These are phyloP conservation scores for Dasypogon diadema DNA, from an alignment of 2,888 invertebrate species.

Conservation along the genomic window DNA sequence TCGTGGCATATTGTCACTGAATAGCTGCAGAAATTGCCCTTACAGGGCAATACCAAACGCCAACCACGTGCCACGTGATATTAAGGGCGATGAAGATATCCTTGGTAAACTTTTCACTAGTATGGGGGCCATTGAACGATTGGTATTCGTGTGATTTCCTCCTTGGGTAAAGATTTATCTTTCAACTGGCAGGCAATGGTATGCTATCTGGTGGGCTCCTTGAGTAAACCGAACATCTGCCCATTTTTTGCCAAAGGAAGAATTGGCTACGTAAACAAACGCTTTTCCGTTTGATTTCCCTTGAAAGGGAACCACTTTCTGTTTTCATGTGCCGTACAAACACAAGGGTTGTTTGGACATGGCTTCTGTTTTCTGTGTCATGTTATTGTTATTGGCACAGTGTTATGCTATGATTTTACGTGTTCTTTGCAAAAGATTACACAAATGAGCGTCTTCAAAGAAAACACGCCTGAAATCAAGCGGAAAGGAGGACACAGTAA, in stretches of 20 bases:
- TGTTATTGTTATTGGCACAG: slow-evolving; percentile 6
- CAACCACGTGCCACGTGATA: slow-evolving; percentile 38
- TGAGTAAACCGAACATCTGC: slow-evolving; percentile 41
- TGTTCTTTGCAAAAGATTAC: slow-evolving; percentile 17
- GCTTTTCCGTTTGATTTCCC: slow-evolving; percentile 47
- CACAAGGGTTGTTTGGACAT: not conserved
- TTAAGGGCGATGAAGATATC: slow-evolving; percentile 11
- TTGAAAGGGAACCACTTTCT: slow-evolving; percentile 31
- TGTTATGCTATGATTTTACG: slow-evolving; percentile 16
- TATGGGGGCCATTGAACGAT: not conserved
- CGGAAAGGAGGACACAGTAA: no score
- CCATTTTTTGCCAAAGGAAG: slow-evolving; percentile 31
- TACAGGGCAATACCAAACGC: not conserved
- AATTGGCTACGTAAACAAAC: slow-evolving; percentile 43
- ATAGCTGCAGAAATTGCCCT: not conserved
- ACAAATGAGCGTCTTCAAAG: slow-evolving; percentile 30
- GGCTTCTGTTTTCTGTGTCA: slow-evolving; percentile 19
- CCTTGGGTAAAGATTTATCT: slow-evolving; percentile 15
- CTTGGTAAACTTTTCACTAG: not conserved
- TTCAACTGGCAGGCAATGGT: not conserved
- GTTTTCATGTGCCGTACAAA: slow-evolving; percentile 6
- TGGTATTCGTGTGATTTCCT: slow-evolving; percentile 11
- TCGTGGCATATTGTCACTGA: slow-evolving; percentile 18
- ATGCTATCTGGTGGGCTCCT: slow-evolving; percentile 10
- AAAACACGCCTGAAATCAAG: not conserved